A percentile compares a stretch with the other conserved stretches of the same genome.
Evolutionary conservation across 2,113 vertebrate genomes (phyloP).

Genomic region (Thalassoma bifasciatum): DNA sequence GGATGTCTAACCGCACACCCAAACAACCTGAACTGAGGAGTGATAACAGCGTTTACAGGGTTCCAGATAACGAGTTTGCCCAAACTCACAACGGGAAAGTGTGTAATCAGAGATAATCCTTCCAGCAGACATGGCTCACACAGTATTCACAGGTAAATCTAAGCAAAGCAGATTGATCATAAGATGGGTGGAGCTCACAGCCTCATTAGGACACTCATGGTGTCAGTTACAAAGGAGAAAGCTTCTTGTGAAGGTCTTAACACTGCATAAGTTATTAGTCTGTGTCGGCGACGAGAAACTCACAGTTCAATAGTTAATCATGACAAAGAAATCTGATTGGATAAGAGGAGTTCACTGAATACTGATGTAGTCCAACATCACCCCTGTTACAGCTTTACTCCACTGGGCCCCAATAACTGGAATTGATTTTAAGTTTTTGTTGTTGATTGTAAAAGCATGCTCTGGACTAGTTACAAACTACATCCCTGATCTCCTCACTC

Average conservation of each 20-base stretch:
- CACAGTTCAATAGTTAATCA: too few species aligned
- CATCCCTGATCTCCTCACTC: too few species aligned
- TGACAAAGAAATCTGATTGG: too few species aligned
- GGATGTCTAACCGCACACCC: constrained; percentile 24
- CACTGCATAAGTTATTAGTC: background rate
- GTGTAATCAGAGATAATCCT: constrained; percentile 36
- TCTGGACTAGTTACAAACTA: too few species aligned
- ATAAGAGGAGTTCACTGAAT: too few species aligned
- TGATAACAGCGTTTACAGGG: constrained; percentile 12
- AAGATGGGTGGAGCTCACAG: background rate
- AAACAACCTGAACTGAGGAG: constrained; percentile 21
- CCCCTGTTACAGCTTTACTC: too few species aligned
- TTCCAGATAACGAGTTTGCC: background rate
- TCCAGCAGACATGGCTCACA: constrained; percentile 23
- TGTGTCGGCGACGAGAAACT: too few species aligned
- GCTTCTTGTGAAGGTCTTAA: too few species aligned
- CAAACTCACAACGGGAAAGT: constrained; percentile 12
- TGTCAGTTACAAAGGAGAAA: background rate
- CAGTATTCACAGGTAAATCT: constrained; percentile 29
- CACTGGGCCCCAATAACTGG: too few species aligned
- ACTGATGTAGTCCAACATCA: too few species aligned
- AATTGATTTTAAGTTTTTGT: too few species aligned
- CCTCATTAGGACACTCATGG: background rate
- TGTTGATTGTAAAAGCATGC: too few species aligned
- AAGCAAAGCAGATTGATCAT: background rate